Evolutionary conservation across 2,888 invertebrate species (phyloP), one percentile per base, ranked within the genome.

Genomic region (Anaspis maculata): DNA sequence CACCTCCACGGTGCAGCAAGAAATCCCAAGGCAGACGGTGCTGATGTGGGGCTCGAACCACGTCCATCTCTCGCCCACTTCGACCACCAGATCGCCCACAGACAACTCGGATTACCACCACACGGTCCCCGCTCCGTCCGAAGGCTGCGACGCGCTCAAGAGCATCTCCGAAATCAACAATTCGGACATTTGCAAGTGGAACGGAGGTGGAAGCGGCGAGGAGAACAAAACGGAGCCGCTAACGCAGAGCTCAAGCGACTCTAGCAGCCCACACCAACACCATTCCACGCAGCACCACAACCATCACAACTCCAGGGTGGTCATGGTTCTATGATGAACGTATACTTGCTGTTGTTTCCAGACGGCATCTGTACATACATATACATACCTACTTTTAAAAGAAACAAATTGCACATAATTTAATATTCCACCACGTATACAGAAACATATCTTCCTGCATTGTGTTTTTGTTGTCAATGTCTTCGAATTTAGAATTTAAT

Each of bases 21-120:
- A 74, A 32, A 79, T 77, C 45, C 81, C 84, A 1, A 71, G 92
- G 25, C 91, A 92, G 66, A 92, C 91, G 7, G 92, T 91, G 32
- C 74, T 92, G 25, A 91, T 92, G 91, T 92, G 91, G 91, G 91
- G 90, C 13, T 63, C 63, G 3, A 63, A 63, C 39, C 47, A 52
- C 13, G 49, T 46, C 25, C 49, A 48, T 22, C 39, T 45, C 23
- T 52, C 59, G 2, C 42, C 50, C 6, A 53, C 57, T 2, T 49
- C 54, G 7, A 49, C 49, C 3, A 51, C 54, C 10, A 42, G 58
- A 32, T 61, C 63, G 2, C 63, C 64, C 1, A 37, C 46, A 32
- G 41, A 54, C 24, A 44, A 52, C 42, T 11, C 48, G 26, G 34
- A 14, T 15, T 44, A 32, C 21, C 41, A n/a, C n/a, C n/a, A n/a